phyloP scores from a whole-genome alignment of 35 echinoderm and acorn worm species.

The Diadema setosum region DNA sequence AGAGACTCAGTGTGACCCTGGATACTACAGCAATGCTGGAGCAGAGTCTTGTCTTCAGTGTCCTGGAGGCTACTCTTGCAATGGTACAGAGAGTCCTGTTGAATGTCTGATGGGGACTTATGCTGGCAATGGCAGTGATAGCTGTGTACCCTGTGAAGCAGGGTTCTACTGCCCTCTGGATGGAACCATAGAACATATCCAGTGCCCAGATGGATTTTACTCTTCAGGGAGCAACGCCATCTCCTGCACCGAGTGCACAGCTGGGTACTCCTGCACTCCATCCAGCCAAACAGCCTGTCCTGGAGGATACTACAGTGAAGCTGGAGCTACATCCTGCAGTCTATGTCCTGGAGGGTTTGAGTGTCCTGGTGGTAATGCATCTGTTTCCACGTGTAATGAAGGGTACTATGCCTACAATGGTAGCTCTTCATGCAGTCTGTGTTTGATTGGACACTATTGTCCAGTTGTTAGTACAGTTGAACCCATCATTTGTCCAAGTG shows the following conservation, averaged over 20 bases:
- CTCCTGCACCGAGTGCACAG: constrained; percentile 32
- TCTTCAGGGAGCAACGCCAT: constrained; percentile 13
- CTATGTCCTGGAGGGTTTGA: constrained; percentile 75
- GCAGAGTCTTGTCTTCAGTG: constrained; percentile 56
- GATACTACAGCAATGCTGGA: constrained; percentile 75
- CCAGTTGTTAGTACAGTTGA: constrained; percentile 22
- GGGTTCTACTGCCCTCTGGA: constrained; percentile 70
- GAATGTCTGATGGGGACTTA: constrained; percentile 29
- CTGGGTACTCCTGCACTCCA: constrained; percentile 68
- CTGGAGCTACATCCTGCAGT: constrained; percentile 38
- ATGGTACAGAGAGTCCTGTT: background rate
- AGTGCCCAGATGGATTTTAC: constrained; percentile 61
- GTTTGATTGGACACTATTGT: constrained; percentile 71
- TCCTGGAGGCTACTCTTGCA: constrained; percentile 68
- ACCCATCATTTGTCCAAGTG: constrained; percentile 49
- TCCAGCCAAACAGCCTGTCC: constrained; percentile 41
- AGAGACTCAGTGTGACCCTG: constrained; percentile 43
- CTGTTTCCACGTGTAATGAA: constrained; percentile 12
- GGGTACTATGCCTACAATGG: constrained; percentile 79
- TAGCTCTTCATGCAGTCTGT: constrained; percentile 54
- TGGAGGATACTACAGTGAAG: constrained; percentile 61
- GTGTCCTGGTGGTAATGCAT: constrained; percentile 24
- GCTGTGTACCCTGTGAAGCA: constrained; percentile 45
- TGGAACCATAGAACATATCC: constrained; percentile 48
- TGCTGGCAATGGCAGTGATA: constrained; percentile 26